Percentiles rank a stretch among this genome's conserved stretches.
Conservation (phyloP, 1,140 invertebrate species). For the Drosophila parvula region DNA sequence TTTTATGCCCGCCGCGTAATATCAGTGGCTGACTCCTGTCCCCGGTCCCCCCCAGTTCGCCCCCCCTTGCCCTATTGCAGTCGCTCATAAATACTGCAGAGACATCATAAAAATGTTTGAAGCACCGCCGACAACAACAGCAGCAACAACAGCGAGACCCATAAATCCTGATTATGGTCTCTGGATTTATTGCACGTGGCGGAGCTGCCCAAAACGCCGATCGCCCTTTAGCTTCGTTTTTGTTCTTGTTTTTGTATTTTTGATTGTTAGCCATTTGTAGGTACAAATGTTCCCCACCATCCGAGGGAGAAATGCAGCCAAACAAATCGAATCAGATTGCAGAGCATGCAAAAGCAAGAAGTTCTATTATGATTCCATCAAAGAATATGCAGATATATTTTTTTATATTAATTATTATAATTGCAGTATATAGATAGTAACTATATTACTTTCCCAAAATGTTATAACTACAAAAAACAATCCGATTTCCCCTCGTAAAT, state of each 20-base stretch:
- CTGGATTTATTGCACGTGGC: conserved; percentile 74
- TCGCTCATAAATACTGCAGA: conserved; percentile 80
- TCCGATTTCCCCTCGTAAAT: not conserved
- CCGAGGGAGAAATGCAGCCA: conserved; percentile 14
- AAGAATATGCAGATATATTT: not conserved
- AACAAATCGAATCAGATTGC: conserved; percentile 17
- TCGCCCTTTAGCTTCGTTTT: conserved; percentile 16
- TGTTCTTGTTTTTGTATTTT: not conserved
- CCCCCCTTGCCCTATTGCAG: conserved; percentile 2
- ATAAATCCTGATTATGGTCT: conserved; percentile 83
- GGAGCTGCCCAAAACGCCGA: conserved; percentile 44
- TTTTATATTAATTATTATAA: not conserved
- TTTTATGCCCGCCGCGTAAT: conserved; percentile 77
- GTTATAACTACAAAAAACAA: no score
- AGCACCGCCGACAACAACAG: conserved; percentile 64
- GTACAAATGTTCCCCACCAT: conserved; percentile 20
- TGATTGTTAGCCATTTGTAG: conserved; percentile 30
- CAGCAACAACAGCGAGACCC: conserved; percentile 60
- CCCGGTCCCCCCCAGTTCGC: conserved; percentile 7
- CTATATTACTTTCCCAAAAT: no score
- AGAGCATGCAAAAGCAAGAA: not conserved
- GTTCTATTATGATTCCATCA: not conserved
- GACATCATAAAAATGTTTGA: conserved; percentile 83
- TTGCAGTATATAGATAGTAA: no score
- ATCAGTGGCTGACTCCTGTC: conserved; percentile 68